phyloP scores from a whole-genome alignment of 2,888 invertebrate genomes.

The Drosophila antonietae region DNA sequence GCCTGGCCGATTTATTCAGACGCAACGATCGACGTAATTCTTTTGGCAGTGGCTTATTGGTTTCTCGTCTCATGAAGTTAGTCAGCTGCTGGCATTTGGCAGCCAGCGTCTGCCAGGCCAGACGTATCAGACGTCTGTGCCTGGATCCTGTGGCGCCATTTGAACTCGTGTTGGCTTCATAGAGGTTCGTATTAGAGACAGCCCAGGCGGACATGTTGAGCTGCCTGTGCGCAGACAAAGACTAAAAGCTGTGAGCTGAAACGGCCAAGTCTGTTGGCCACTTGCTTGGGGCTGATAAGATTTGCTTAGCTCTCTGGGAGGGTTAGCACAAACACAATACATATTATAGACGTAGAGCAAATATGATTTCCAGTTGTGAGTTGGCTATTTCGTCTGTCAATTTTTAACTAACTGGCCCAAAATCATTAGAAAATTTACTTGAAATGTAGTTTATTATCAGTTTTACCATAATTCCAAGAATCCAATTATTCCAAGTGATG shows the following conservation, averaged over 20 bases:
- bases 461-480: slow-evolving; percentile 5
- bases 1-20: slow-evolving; percentile 76
- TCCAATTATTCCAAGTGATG: slow-evolving; percentile 26
- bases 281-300: slow-evolving; percentile 40
- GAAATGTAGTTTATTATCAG: slow-evolving; percentile 8
- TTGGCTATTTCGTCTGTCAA: slow-evolving; percentile 30
- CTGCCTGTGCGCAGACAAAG: slow-evolving; percentile 41
- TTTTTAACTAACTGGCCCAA: slow-evolving; percentile 33
- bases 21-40: slow-evolving; percentile 77
- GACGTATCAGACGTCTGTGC: slow-evolving; percentile 49
- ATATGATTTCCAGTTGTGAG: slow-evolving; percentile 19
- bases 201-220: slow-evolving; percentile 67
- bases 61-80: slow-evolving; percentile 60
- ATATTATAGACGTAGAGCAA: slow-evolving; percentile 1
- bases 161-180: slow-evolving; percentile 23
- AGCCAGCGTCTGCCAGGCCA: slow-evolving; percentile 73
- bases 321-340: background rate
- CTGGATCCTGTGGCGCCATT: slow-evolving; percentile 23
- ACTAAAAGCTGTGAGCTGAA: slow-evolving; percentile 39
- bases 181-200: slow-evolving; percentile 57
- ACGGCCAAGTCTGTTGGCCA: slow-evolving; percentile 19
- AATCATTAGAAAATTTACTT: slow-evolving; percentile 39
- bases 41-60: slow-evolving; percentile 77
- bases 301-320: slow-evolving; percentile 28
- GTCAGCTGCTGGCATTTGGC: slow-evolving; percentile 69